Base-by-base conservation (phyloP, 2,888 invertebrate genomes). In the Sarcophaga carnaria region DNA sequence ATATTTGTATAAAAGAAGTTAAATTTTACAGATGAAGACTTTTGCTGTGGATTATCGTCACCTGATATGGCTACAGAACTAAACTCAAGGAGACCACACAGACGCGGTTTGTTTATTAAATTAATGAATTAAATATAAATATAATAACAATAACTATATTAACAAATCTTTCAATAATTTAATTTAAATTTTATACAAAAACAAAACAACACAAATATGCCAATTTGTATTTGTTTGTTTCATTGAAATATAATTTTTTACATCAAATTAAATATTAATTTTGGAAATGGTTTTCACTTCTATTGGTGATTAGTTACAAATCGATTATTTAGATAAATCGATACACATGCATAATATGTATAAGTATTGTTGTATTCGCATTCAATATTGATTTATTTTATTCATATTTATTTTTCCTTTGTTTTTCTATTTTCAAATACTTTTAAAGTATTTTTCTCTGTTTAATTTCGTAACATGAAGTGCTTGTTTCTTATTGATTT, bases 41-140 rank as follows among this genome's bases (percentile, higher is more conserved):
- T 97, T 95, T 97, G 97, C 96, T 97, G 97, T 95, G 97, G 96
- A 94, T 95, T 97, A 94, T 96, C 95, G 92, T 95, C 96, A 92
- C 97, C 97, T 92, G 96, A 96, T 94, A 95, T 95, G 94, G 96
- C 96, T 94, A 95, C 95, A 94, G 95, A 95, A 93, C 94, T 94
- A 94, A 95, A 95, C 94, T 94, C 92, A 88, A 91, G 92, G 91
- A 92, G 93, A 90, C 91, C 93, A 90, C 93, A 93, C 88, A 92
- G 92, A 90, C 93, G 93, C 92, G 93, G 93, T 93, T 92, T 90
- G 93, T 93, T 90, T 37, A 66, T 66, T 45, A 14, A 37, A 59
- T n/a, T 74, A 74, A 74, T 59, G 22, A 37, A 71, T 77, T 60
- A 45, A 54, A 27, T 20, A 49, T 45, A 66, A 59, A 64, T 64